Evolutionary conservation across 2,113 vertebrate species (phyloP).

Genomic region (Ptychochromis oligacanthus): DNA sequence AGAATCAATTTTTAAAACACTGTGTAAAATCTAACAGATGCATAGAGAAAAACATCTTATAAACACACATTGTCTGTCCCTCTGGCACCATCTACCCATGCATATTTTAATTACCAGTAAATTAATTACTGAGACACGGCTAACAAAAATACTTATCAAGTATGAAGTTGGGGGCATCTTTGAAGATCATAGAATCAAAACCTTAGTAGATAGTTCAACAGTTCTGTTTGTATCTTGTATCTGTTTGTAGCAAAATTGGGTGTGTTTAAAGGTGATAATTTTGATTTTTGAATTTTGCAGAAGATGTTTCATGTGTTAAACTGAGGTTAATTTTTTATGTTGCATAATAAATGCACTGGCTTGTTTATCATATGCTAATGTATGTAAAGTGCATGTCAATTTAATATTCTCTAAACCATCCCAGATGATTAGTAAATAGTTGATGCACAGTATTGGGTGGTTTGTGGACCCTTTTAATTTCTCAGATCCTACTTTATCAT

Average conservation of each 20-base stretch:
- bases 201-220: neutral
- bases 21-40: neutral
- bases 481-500: neutral
- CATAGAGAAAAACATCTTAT: neutral
- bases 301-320: neutral
- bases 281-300: neutral
- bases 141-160: neutral
- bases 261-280: neutral
- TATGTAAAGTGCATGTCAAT: neutral
- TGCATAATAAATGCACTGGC: neutral
- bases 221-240: neutral
- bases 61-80: neutral
- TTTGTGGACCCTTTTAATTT: slow-evolving; percentile 3
- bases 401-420: neutral
- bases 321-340: neutral
- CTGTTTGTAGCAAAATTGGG: too few relatives aligned
- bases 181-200: neutral
- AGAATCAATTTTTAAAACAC: slow-evolving; percentile 24
- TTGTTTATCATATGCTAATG: neutral
- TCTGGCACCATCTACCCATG: neutral
- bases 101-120: neutral
- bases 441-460: neutral
- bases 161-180: neutral
- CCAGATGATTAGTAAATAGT: slow-evolving; percentile 7
- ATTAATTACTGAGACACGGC: neutral